Base-by-base conservation (phyloP, 2,113 vertebrate species). In the Petrocephalus microphthalmus region DNA sequence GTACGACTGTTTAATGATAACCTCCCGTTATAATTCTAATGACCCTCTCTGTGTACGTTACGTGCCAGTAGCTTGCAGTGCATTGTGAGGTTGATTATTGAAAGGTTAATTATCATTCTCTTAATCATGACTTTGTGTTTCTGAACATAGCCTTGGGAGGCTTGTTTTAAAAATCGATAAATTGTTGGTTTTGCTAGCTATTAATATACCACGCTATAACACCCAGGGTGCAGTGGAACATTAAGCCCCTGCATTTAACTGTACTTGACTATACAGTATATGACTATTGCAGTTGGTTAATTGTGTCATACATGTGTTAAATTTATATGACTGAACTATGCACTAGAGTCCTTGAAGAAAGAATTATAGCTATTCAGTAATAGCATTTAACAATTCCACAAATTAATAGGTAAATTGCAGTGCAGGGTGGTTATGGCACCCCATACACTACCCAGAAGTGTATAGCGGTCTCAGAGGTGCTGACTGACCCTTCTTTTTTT, bases 81-180 rank as follows among this genome's bases (percentile, higher is more conserved):
- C 45, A 51, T 84, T 13, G 81, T 25, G 81, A 1, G 42, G 22
- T 25, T 84, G 45, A 49, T 52, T 49, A 52, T 52, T 52, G 82
- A 49, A 52, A 84, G 82, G 82, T 15, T 84, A 25, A 84, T 84
- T 84, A 84, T 52, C 4, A 13, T 84, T 52, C 45, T 84, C 11
- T 84, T 84, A 84, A 84, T 84, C 51, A 47, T 17, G 42, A 49
- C 49, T n/a, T 84, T 84, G 45, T 84, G 45, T 84, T 84, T 51
- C 20, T 42, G 37, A 25, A 51, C 22, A 25, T 84, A 84, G 81
- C 81, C 81, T 84, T 84, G 81, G 81, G 81, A 84, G 37, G 81
- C 45, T 84, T 51, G 47, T 84, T 51, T 19, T 17, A 25, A 51
- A 78, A 84, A 25, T 84, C 81, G 42, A 84, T 84, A 84, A 51